These are phyloP conservation scores for Drosophila demipolita DNA, from an alignment of 2,888 invertebrate species.

Conservation along the genomic window DNA sequence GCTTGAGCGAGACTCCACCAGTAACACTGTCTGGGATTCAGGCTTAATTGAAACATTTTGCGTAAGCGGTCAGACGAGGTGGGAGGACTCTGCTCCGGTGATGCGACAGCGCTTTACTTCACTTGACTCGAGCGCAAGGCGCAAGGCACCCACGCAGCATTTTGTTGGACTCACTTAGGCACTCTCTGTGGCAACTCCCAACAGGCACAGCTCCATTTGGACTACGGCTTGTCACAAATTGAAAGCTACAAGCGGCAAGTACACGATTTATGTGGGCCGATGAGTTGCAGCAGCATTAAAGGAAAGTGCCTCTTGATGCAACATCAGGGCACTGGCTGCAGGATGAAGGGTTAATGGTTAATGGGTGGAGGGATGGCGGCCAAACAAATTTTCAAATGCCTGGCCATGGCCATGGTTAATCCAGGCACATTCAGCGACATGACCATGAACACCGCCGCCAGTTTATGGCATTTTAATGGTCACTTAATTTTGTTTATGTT, in stretches of 20 bases:
- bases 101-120: conserved; percentile 39
- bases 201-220: conserved; percentile 36
- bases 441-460: conserved; percentile 82
- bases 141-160: conserved; percentile 66
- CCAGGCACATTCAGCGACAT: conserved; percentile 67
- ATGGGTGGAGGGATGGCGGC: not conserved
- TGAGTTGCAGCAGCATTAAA: conserved; percentile 59
- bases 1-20: not conserved
- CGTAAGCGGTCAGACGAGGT: conserved; percentile 72
- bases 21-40: conserved; percentile 18
- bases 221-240: conserved; percentile 75
- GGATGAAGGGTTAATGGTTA: not conserved
- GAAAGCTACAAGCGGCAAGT: conserved; percentile 81
- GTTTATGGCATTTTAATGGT: conserved; percentile 85
- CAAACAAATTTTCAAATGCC: conserved; percentile 58
- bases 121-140: conserved; percentile 30
- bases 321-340: conserved; percentile 29
- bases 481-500: conserved; percentile 85
- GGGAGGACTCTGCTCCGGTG: conserved; percentile 35
- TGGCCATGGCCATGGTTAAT: conserved; percentile 41
- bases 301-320: conserved; percentile 52
- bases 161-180: conserved; percentile 54
- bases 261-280: conserved; percentile 79
- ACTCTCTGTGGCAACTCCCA: conserved; percentile 24
- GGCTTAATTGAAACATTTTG: conserved; percentile 78